Evolutionary conservation across 92 coral and sea anemone genomes (phyloP).

Genomic region (Phenganax subtilis): DNA sequence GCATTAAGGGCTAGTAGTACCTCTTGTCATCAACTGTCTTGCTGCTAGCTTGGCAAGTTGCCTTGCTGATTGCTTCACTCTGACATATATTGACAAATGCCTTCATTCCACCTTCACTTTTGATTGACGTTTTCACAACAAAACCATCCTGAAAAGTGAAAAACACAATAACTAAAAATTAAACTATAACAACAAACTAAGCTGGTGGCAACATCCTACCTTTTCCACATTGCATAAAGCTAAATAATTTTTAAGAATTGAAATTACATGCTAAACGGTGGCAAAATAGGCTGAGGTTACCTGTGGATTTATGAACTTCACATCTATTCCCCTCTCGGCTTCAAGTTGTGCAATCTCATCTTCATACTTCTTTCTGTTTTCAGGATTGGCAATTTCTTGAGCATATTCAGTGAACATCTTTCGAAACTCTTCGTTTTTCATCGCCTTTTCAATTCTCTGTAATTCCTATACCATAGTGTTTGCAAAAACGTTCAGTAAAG

Average conservation of each 20-base stretch:
- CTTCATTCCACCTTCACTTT: slow-evolving; percentile 57
- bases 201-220: no score
- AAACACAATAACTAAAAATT: no score
- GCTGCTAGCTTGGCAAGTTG: slow-evolving; percentile 53
- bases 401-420: slow-evolving; percentile 87
- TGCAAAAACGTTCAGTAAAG: not conserved
- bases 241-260: not conserved
- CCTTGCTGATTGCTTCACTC: slow-evolving; percentile 65
- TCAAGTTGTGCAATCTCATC: slow-evolving; percentile 93
- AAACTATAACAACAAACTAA: no score
- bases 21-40: slow-evolving; percentile 63
- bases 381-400: slow-evolving; percentile 92
- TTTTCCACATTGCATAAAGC: not conserved
- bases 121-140: slow-evolving; percentile 81
- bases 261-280: no score
- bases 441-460: slow-evolving; percentile 72
- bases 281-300: slow-evolving; percentile 31
- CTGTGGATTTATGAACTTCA: slow-evolving; percentile 94
- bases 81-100: slow-evolving; percentile 83
- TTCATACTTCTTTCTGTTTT: slow-evolving; percentile 93
- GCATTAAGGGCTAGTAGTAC: slow-evolving; percentile 26
- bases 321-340: slow-evolving; percentile 79
- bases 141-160: slow-evolving; percentile 67
- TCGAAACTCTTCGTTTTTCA: slow-evolving; percentile 88
- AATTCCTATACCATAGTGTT: slow-evolving; percentile 52